Evolutionary conservation across 2,113 vertebrate genomes (phyloP).

Genomic region (Turnix velox): DNA sequence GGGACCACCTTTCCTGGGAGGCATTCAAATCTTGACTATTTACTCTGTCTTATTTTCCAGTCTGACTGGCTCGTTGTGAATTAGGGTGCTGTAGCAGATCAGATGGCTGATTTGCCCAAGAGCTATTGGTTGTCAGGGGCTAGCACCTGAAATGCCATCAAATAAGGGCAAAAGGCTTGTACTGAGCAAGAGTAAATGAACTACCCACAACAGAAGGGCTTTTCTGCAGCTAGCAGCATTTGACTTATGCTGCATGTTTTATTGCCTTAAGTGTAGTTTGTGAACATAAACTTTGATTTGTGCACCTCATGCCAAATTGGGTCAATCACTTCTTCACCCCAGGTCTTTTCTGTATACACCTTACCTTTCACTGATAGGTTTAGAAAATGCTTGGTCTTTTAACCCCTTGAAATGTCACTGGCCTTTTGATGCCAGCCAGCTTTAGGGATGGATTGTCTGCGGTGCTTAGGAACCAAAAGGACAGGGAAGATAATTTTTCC

Average conservation of each 20-base stretch:
- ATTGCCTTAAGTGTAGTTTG: not conserved
- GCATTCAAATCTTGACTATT: not conserved
- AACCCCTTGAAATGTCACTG: not conserved
- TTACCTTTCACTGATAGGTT: not conserved
- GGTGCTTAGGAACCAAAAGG: not conserved
- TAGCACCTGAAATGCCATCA: not conserved
- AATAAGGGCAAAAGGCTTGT: not conserved
- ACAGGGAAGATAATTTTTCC: not conserved
- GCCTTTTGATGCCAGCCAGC: not conserved
- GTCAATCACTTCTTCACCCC: not conserved
- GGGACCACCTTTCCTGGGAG: not conserved
- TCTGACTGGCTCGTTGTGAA: not conserved
- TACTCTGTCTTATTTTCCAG: not conserved
- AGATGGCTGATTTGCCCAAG: not conserved
- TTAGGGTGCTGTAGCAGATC: not conserved
- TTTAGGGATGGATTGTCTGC: not conserved
- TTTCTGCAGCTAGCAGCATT: not conserved
- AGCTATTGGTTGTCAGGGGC: not conserved
- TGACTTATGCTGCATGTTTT: not conserved
- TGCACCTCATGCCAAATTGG: not conserved
- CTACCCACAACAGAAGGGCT: not conserved
- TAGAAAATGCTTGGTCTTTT: not conserved
- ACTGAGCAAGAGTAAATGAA: not conserved
- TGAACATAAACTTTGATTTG: not conserved
- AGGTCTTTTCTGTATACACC: not conserved